Percentiles rank a stretch among this genome's conserved stretches.
phyloP scores from a whole-genome alignment of 2,888 invertebrate species.

The Iselma pallidipennis region DNA sequence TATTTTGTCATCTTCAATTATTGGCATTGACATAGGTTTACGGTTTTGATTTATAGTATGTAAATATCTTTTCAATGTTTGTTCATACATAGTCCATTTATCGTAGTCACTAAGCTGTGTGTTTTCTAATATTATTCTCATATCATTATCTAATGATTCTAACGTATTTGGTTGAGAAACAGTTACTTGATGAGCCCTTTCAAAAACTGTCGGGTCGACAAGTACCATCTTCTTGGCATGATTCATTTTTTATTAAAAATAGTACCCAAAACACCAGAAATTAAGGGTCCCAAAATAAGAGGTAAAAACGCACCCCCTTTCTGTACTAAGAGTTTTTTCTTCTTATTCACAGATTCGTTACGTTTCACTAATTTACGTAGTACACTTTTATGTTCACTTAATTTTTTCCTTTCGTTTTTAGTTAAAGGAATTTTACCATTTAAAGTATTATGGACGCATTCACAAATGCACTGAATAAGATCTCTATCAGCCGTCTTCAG shows the following conservation, averaged over 20 bases:
- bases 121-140: slow-evolving; percentile 12
- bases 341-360: neutral
- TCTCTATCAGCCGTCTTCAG: slow-evolving; percentile 11
- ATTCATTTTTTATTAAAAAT: slow-evolving; percentile 22
- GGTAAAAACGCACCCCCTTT: no score
- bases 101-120: neutral
- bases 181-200: neutral
- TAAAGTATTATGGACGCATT: slow-evolving; percentile 10
- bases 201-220: slow-evolving; percentile 8
- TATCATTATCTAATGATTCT: slow-evolving; percentile 8
- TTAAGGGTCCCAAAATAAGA: no score
- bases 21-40: neutral
- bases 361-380: neutral
- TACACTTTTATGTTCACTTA: neutral
- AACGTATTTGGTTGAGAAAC: neutral
- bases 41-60: neutral
- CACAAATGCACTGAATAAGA: slow-evolving; percentile 5
- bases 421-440: slow-evolving; percentile 12
- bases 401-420: neutral
- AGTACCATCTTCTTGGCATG: slow-evolving; percentile 20
- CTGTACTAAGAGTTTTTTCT: no score
- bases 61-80: slow-evolving; percentile 15
- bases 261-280: slow-evolving; percentile 10
- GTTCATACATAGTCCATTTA: slow-evolving; percentile 4
- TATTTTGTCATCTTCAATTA: no score